Base-by-base conservation (phyloP, 2,888 invertebrate genomes). In the Pollenia amentaria region DNA sequence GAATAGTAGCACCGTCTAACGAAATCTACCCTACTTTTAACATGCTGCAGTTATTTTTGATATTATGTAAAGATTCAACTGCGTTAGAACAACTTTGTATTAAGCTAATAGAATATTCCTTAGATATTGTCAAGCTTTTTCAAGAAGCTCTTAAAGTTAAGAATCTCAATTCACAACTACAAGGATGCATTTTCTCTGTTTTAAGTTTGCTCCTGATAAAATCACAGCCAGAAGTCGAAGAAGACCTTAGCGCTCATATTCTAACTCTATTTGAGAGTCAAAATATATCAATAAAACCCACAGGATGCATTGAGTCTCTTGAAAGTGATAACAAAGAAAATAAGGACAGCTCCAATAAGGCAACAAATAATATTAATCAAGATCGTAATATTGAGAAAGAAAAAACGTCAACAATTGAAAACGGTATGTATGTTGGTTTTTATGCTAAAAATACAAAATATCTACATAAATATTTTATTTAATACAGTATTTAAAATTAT, bases 51-150 rank as follows among this genome's bases (percentile, higher is more conserved):
- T 10, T 92, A 3, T 46, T 92, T 3, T 80, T 91, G 75, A 89
- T 91, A 3, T 83, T 92, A n/a, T 90, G 90, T 29, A 91, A 90
- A 77, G 92, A 92, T 65, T 21, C 77, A 1, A 89, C 86, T 46
- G 87, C 91, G 3, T 90, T 90, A 72, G 88, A 88, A 0, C 89
- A 88, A 18, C 80, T 93, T n/a, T 90, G 89, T 46, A 89, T 90
- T 11, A 88, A 57, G 10, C 78, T 92, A n/a, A 65, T 42, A 0
- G 55, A 85, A 29, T 72, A 85, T 10, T 88, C 90, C 0, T 64
- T 83, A 2, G 48, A 90, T 46, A 76, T 91, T 0, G 73, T 91
- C 6, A 89, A 90, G 18, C 69, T 91, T 12, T 88, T 92, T 11
- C 44, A 89, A 6, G 81, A 88, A 8, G 91, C 91, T 0, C 72